These are phyloP conservation scores for Drosophila sp. DNA, from an alignment of 1,140 invertebrate genomes.

Conservation along the genomic window DNA sequence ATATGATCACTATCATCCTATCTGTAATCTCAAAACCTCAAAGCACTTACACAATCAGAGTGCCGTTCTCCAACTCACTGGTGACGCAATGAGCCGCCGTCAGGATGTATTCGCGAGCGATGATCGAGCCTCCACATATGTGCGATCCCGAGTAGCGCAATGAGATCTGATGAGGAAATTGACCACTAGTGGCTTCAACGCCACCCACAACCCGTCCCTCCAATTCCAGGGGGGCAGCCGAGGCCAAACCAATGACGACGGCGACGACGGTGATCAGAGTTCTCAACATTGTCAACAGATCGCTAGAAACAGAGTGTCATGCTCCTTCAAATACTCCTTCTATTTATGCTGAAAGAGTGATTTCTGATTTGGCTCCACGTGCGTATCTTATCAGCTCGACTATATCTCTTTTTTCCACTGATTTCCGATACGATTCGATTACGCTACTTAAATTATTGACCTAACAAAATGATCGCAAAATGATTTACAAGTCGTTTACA, in stretches of 20 bases:
- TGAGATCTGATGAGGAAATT: constrained; percentile 84
- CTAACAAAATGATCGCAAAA: not conserved
- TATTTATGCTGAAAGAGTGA: constrained; percentile 28
- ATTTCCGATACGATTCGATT: constrained; percentile 4
- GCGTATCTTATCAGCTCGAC: constrained; percentile 33
- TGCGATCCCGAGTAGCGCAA: constrained; percentile 73
- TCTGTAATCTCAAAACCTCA: not conserved
- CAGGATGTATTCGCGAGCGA: constrained; percentile 83
- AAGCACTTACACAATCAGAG: constrained; percentile 39
- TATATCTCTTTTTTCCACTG: constrained; percentile 9
- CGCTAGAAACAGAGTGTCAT: not conserved
- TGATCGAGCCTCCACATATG: constrained; percentile 85
- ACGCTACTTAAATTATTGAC: constrained; percentile 6
- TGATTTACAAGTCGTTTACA: constrained; percentile 4
- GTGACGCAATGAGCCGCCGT: constrained; percentile 85
- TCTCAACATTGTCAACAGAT: constrained; percentile 35
- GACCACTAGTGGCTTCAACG: constrained; percentile 63
- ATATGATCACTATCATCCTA: not conserved
- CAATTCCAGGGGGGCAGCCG: constrained; percentile 16
- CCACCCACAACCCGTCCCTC: constrained; percentile 83
- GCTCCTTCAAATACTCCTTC: not conserved
- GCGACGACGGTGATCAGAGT: constrained; percentile 10
- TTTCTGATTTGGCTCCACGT: not conserved
- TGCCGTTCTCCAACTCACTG: constrained; percentile 19
- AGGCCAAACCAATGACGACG: not conserved